A percentile compares a stretch with the other conserved stretches of the same genome.
Conservation (phyloP, 2,113 vertebrate species). For the Eclectus roratus region DNA sequence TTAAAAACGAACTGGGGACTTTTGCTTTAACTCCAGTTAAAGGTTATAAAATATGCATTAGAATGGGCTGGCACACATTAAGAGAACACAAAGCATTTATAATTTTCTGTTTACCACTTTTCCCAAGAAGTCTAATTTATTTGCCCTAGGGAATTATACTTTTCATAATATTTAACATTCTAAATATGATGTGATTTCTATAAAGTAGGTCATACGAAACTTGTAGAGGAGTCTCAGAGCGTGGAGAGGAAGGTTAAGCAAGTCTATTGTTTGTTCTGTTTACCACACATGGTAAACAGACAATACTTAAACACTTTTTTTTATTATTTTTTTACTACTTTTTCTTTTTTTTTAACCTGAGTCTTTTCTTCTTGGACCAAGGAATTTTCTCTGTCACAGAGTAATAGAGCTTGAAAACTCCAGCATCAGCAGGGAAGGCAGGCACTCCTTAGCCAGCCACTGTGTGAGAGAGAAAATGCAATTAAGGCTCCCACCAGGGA, state of each 20-base stretch:
- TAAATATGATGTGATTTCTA: conserved; percentile 55
- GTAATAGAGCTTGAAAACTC: conserved; percentile 84
- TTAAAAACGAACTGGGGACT: neutral
- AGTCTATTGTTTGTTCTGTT: conserved; percentile 68
- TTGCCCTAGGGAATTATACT: conserved; percentile 26
- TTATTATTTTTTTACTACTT: neutral
- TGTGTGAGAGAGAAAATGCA: conserved; percentile 86
- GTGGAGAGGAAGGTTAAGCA: conserved; percentile 34
- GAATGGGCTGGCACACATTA: conserved; percentile 51
- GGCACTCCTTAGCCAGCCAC: conserved; percentile 80
- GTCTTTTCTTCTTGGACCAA: conserved; percentile 76
- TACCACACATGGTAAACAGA: conserved; percentile 66
- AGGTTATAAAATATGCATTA: conserved; percentile 50
- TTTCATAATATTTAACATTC: conserved; percentile 53
- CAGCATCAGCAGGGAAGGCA: conserved; percentile 84
- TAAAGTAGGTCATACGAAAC: conserved; percentile 56
- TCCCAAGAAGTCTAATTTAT: conserved; percentile 59
- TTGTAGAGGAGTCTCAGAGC: conserved; percentile 33
- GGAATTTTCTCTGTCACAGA: conserved; percentile 80
- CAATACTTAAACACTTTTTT: conserved; percentile 72
- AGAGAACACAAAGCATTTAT: conserved; percentile 53
- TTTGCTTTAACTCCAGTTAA: conserved; percentile 50
- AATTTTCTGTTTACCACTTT: conserved; percentile 53
- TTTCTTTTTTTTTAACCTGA: conserved; percentile 52
- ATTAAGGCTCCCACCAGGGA: conserved; percentile 89